phyloP scores from a whole-genome alignment of 2,888 invertebrate species.

The Rutpela maculata region DNA sequence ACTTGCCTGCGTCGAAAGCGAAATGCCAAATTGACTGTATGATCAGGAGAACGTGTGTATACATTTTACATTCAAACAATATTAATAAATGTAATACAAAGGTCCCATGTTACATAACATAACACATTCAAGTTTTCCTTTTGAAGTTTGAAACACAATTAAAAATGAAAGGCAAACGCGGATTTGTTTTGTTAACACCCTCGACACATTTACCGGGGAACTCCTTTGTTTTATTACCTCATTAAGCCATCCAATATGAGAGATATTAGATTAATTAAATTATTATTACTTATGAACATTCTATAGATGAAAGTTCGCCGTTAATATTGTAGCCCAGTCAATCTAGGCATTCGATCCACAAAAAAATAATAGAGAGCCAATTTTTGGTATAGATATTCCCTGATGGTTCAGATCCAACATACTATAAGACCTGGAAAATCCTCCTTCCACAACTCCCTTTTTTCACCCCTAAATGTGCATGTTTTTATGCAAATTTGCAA shows the following conservation, averaged over 20 bases:
- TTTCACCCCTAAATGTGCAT: no score
- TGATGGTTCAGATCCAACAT: no score
- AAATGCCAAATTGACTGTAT: conserved; percentile 33
- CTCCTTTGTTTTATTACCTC: not conserved
- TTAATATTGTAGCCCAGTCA: no score
- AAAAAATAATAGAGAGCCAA: no score
- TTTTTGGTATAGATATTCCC: no score
- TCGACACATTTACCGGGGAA: not conserved
- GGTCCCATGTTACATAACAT: not conserved
- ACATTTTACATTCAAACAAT: not conserved
- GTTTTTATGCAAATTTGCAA: no score
- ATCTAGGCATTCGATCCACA: no score
- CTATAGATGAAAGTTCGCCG: not conserved
- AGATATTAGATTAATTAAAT: not conserved
- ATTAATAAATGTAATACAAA: not conserved
- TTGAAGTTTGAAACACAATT: not conserved
- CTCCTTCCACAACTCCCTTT: no score
- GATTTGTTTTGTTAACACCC: not conserved
- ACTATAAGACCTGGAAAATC: no score
- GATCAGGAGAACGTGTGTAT: not conserved
- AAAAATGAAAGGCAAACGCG: conserved; percentile 1
- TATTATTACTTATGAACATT: not conserved
- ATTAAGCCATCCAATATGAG: not conserved
- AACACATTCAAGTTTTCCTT: not conserved
- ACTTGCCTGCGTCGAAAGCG: conserved; percentile 32